Percentiles rank a stretch among this genome's conserved stretches.
These are phyloP conservation scores for Lepidocyrtinus sp. DNA, from an alignment of 2,888 invertebrate species.

Conservation along the genomic window DNA sequence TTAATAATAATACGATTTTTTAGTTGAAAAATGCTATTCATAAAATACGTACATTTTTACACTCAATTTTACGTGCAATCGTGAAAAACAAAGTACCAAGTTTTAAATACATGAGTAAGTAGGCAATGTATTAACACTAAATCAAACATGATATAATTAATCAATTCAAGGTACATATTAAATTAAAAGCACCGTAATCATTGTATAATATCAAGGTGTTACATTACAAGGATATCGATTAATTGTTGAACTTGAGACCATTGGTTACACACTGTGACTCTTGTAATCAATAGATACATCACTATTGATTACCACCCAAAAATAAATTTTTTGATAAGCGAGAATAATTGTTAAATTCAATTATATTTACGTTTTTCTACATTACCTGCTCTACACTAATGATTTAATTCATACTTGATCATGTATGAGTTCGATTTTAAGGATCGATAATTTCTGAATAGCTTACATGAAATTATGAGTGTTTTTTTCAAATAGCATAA, in stretches of 20 bases:
- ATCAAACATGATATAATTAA: background rate
- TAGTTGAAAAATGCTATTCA: too few relatives aligned
- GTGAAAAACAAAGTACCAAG: background rate
- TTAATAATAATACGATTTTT: too few relatives aligned
- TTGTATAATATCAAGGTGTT: background rate
- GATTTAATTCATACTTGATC: background rate
- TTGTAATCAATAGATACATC: background rate
- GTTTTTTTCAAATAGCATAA: background rate
- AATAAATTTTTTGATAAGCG: background rate
- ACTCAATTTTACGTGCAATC: background rate
- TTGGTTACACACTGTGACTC: background rate
- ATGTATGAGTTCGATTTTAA: background rate
- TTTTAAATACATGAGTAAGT: background rate
- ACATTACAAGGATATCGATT: background rate
- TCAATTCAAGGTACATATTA: too few relatives aligned
- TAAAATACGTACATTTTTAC: background rate
- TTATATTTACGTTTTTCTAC: background rate
- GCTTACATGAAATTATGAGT: too few relatives aligned
- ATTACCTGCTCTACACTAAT: background rate
- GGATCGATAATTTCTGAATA: background rate
- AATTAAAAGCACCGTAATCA: background rate
- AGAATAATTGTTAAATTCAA: background rate
- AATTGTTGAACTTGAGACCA: background rate
- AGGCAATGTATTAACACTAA: background rate
- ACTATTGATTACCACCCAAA: background rate